Base-by-base conservation (phyloP, 2,113 vertebrate genomes). In the Nansenia antarctica region DNA sequence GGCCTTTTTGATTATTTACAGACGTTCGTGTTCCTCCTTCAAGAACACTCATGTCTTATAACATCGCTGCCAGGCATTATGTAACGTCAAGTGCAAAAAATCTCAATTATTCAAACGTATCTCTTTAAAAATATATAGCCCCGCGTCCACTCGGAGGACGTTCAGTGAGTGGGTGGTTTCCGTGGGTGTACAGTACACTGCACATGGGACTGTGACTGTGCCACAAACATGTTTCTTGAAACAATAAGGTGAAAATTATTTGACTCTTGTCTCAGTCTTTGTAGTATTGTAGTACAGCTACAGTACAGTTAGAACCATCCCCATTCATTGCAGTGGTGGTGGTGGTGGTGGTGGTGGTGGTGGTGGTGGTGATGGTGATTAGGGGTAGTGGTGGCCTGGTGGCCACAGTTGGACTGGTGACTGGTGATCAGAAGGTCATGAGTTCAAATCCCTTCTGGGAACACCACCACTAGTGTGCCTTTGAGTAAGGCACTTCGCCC, bases 101-200 rank as follows among this genome's bases (percentile, higher is more conserved):
- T 15, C 15, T 88, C 18, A 84, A 82, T 86, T 77, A 90, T 89
- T 91, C 58, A 85, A 67, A n/a, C 61, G 71, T 66, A 59, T 79
- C 80, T 86, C 54, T 66, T 86, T 69, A 85, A 87, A 87, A 79
- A 88, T 85, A 65, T 73, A 88, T 86, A 70, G 52, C 63, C 5
- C 18, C 69, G 62, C 22, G 20, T 53, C 20, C 49, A 8, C 20
- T 20, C 9, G 9, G 49, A 22, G 32, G 18, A 53, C 49, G n/a
- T 53, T 26, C 18, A 53, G 49, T 53, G n/a, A n/a, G n/a, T n/a
- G n/a, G n/a, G n/a, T 53, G 49, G n/a, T 24, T 53, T 53, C 49
- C 65, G 65, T 65, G 70, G 45, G 27, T n/a, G n/a, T n/a, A n/a
- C n/a, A n/a, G n/a, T n/a, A 59, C 37, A 18, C 37, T 60, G 24